Evolutionary conservation across 2,797 vertebrate species (phyloP).

Genomic region (Glossophaga mutica): DNA sequence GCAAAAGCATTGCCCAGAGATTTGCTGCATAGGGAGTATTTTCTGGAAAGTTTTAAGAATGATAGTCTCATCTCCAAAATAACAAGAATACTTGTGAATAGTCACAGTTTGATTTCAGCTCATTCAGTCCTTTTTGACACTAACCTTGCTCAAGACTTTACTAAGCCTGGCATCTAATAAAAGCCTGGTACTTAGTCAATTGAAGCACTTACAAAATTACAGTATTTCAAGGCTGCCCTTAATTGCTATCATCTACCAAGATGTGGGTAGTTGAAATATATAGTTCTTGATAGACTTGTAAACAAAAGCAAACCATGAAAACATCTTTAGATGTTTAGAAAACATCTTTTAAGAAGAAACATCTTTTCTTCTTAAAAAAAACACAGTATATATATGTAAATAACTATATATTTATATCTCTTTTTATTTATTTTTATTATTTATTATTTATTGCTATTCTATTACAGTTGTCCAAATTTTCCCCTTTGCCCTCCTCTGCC

Average conservation of each 20-base stretch:
- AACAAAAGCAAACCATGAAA: slow-evolving; percentile 26
- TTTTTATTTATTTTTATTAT: no score
- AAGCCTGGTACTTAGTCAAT: not conserved
- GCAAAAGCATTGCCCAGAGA: not conserved
- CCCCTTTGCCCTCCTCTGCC: not conserved
- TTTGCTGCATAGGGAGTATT: not conserved
- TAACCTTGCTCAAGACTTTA: not conserved
- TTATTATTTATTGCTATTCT: not conserved
- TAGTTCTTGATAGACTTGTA: not conserved
- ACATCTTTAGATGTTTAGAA: not conserved
- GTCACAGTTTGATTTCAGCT: not conserved
- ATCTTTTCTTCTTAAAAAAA: not conserved
- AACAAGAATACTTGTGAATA: not conserved
- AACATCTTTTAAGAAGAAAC: no score
- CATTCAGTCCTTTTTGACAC: not conserved
- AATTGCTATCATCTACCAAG: slow-evolving; percentile 18
- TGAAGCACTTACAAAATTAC: not conserved
- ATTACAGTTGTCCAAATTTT: not conserved
- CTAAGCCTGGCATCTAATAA: not conserved
- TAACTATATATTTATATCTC: no score
- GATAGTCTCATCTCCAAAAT: not conserved
- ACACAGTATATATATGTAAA: not conserved
- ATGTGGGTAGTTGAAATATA: not conserved
- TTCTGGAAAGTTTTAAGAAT: not conserved
- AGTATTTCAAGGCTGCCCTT: not conserved